These are phyloP conservation scores for Eumerus sabulonum DNA, from an alignment of 2,888 invertebrate species.

Conservation along the genomic window DNA sequence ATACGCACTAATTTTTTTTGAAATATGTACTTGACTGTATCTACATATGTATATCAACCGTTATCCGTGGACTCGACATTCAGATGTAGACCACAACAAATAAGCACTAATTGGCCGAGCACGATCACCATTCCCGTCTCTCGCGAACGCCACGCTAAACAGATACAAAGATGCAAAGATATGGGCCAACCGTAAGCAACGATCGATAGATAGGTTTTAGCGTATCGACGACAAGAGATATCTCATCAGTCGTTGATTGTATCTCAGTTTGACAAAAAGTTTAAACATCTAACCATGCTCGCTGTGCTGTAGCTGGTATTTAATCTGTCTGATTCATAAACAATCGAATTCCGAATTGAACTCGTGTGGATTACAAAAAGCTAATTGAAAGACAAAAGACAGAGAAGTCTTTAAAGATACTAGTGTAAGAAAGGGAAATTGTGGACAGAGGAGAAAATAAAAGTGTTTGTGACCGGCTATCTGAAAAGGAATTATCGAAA, in stretches of 20 bases:
- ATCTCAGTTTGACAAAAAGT: constrained; percentile 56
- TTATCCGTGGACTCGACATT: constrained; percentile 44
- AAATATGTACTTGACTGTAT: no score
- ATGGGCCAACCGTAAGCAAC: constrained; percentile 8
- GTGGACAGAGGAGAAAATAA: not conserved
- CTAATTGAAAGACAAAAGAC: no score
- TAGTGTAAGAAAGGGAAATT: constrained; percentile 27
- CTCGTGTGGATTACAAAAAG: no score
- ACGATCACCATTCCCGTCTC: constrained; percentile 31
- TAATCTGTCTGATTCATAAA: constrained; percentile 25
- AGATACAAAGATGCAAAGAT: constrained; percentile 6
- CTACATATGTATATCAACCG: constrained; percentile 17
- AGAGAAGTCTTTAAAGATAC: no score
- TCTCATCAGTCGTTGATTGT: constrained; percentile 54
- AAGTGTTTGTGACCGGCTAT: not conserved
- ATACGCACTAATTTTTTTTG: no score
- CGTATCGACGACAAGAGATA: constrained; percentile 23
- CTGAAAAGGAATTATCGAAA: constrained; percentile 22
- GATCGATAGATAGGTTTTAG: constrained; percentile 11
- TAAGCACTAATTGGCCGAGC: constrained; percentile 52
- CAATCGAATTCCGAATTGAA: constrained; percentile 10
- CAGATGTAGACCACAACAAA: constrained; percentile 50
- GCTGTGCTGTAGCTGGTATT: constrained; percentile 18
- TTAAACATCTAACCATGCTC: constrained; percentile 4
- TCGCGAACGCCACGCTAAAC: not conserved